Base-by-base conservation (phyloP, 2,888 invertebrate species). In the Neoscelio sp. region DNA sequence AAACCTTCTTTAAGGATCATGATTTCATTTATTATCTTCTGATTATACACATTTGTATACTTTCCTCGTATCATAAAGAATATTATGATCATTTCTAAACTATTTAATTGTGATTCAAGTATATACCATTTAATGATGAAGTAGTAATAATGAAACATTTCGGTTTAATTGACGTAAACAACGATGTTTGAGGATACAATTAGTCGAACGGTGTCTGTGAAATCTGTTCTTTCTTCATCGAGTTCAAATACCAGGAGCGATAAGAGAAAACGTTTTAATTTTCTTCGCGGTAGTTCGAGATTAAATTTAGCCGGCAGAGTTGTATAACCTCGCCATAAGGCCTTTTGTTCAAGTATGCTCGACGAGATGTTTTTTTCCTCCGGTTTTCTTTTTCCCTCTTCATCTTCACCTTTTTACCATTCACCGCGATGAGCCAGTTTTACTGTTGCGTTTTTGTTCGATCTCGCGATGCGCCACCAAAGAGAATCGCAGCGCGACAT, bases 201-300 rank as follows among this genome's bases (percentile, higher is more conserved):
- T 33, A 46, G 18, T 46, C 15, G 18, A 46, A 8, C 40, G 33
- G 13, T 44, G 44, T 35, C 18, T 30, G 62, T 20, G 33, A 44
- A 33, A 54, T 62, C 62, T 6, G 46, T 38, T 35, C 33, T 30
- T 26, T 18, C 44, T 20, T 28, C 33, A 60, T 44, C 38, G 42
- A 46, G 30, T 33, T 33, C 64, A 35, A 46, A 48, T 50, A 62
- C n/a, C 33, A 15, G 18, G 13, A 17, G 42, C 40, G 52, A 65
- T 50, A 52, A 65, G 33, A 42, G 65, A 17, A 44, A 54, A 42
- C 42, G 40, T 65, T 65, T 65, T 65, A 17, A 65, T 65, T 65
- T 65, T 52, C 52, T 65, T 35, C 38, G 26, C 42, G 40, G 38
- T 18, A 17, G 23, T 30, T 65, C 52, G 17, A 30, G 65, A 65